Conservation (phyloP, 2,797 vertebrate species). For the Buphagus erythrorhynchus region DNA sequence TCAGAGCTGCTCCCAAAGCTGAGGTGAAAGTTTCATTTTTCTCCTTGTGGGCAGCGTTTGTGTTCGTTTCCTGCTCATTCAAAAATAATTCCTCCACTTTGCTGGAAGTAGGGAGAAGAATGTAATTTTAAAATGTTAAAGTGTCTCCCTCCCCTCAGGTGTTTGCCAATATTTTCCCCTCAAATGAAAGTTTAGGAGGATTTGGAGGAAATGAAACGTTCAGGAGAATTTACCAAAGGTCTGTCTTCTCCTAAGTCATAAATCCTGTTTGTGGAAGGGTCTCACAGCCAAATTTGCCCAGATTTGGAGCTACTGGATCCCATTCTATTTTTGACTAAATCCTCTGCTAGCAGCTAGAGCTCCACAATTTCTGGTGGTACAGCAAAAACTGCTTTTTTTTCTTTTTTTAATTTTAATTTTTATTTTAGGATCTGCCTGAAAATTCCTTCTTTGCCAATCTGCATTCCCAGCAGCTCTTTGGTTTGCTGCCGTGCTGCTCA, state of each 20-base stretch:
- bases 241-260: background rate
- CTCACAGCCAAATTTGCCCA: background rate
- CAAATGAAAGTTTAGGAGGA: constrained; percentile 30
- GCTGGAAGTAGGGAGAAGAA: background rate
- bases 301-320: background rate
- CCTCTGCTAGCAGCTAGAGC: background rate
- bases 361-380: background rate
- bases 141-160: background rate
- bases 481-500: background rate
- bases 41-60: background rate
- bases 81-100: background rate
- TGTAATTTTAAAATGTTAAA: background rate
- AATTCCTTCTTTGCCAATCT: background rate
- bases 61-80: background rate
- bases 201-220: constrained; percentile 55
- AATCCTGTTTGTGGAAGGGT: background rate
- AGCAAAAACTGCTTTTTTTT: background rate
- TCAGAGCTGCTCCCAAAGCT: background rate
- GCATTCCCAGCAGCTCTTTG: background rate
- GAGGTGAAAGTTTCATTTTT: background rate
- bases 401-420: background rate
- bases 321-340: background rate
- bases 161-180: constrained; percentile 13
- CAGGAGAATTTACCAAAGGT: background rate
- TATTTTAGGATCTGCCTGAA: background rate